A percentile compares a stretch with the other conserved stretches of the same genome.
Conservation (phyloP, 1,140 invertebrate species). For the Globodera rostochiensis region DNA sequence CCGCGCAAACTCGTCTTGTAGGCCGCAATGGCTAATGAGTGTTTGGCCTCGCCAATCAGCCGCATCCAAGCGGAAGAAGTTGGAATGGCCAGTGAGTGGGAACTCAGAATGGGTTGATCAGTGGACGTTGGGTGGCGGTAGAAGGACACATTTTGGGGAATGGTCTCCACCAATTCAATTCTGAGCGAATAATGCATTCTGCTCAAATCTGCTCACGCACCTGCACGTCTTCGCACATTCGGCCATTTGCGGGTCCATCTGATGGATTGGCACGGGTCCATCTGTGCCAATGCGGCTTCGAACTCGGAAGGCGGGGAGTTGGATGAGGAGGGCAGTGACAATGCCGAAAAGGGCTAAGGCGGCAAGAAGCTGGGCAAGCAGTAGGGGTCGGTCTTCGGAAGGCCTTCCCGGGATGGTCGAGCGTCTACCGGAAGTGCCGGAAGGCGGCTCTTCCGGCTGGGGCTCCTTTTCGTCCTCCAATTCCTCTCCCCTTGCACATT, state of each 20-base stretch:
- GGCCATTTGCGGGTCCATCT: constrained; percentile 8
- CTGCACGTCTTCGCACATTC: constrained; percentile 26
- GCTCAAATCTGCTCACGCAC: background rate
- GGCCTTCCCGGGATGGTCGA: background rate
- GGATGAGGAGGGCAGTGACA: constrained; percentile 4
- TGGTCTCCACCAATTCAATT: constrained; percentile 58
- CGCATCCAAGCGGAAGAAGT: constrained; percentile 58
- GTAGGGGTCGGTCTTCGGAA: background rate
- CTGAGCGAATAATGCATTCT: constrained; percentile 37
- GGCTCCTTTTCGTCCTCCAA: background rate
- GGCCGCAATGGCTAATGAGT: constrained; percentile 55
- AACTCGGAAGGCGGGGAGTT: constrained; percentile 16
- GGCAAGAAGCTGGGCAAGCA: constrained; percentile 23
- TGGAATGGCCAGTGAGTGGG: constrained; percentile 26
- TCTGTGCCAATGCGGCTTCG: constrained; percentile 10
- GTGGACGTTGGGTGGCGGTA: background rate
- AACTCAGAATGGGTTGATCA: background rate
- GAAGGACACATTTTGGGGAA: constrained; percentile 60
- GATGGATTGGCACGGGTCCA: constrained; percentile 14
- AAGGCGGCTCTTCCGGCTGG: background rate
- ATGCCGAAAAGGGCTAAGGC: constrained; percentile 17
- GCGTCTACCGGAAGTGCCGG: too few relatives aligned
- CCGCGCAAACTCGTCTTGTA: constrained; percentile 60
- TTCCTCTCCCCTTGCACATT: background rate
- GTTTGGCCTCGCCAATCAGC: constrained; percentile 52